Evolutionary conservation across 2,113 vertebrate species (phyloP), one percentile per base, ranked within the genome.

Genomic region (Ailuropoda melanoleuca): DNA sequence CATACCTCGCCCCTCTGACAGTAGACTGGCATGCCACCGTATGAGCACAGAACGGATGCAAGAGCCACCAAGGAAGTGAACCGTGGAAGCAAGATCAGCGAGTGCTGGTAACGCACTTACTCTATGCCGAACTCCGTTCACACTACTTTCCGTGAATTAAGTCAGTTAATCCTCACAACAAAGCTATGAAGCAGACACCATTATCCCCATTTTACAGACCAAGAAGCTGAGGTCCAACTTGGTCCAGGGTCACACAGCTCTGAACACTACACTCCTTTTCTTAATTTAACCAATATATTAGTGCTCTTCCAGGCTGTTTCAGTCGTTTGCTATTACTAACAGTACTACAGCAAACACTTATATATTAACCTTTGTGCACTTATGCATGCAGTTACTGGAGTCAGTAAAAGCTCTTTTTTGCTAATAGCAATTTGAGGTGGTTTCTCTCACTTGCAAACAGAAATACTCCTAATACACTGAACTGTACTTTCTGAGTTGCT

Each of bases 391-490:
- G 39, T 58, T 60, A 34, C 24, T 15, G 68, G 8, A 56, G 37
- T 23, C 58, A 72, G 46, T 58, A 84, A 64, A 66, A 19, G 39
- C n/a, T 66, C 9, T 70, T 84, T 81, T 88, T 43, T 46, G 62
- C 77, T 56, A 53, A 64, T 4, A 91, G 60, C 48, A 84, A 56
- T 62, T 37, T 29, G 24, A 82, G 21, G 66, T n/a, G 7, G 34
- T 90, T 93, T 96, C 39, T 60, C 37, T 66, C 55, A 18, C 83
- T 23, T 85, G 34, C 24, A 77, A 23, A 75, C 34, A 93, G 1
- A 64, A 34, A 19, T 53, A 83, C 31, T 87, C 12, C 81, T 50
- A 43, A 53, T 2, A 56, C 48, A 70, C 2, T 70, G 6, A 94
- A 75, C 34, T 18, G 0, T 48, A 66, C 12, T 89, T 85, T 53